phyloP scores from a whole-genome alignment of 2,797 vertebrate species.

The Lacerta agilis region DNA sequence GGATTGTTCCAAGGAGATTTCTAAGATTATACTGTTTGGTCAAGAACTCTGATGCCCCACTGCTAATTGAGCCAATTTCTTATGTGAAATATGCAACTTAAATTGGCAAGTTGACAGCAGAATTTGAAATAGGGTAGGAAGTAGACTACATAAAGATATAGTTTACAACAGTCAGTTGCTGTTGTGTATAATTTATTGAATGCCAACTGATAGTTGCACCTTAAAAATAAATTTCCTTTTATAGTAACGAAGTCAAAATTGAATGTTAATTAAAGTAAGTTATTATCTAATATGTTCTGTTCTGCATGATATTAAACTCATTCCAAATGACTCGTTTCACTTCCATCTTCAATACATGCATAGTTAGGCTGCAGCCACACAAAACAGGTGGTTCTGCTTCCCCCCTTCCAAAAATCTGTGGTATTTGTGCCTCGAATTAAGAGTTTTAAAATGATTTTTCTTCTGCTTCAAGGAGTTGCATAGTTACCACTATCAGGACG shows the following conservation, averaged over 20 bases:
- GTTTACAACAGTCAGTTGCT: conserved; percentile 65
- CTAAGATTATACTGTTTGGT: conserved; percentile 56
- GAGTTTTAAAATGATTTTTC: conserved; percentile 52
- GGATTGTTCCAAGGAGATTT: conserved; percentile 38
- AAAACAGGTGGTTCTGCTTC: conserved; percentile 18
- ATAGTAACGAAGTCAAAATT: conserved; percentile 68
- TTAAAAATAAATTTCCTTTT: conserved; percentile 65
- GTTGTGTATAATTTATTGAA: conserved; percentile 72
- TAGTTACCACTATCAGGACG: conserved; percentile 57
- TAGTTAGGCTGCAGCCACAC: conserved; percentile 60
- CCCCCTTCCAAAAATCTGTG: conserved; percentile 70
- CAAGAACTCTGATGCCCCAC: conserved; percentile 50
- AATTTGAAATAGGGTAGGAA: conserved; percentile 63
- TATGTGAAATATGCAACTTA: conserved; percentile 64
- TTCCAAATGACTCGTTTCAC: conserved; percentile 59
- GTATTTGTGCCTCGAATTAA: conserved; percentile 70
- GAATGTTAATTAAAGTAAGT: conserved; percentile 71
- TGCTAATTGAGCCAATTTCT: conserved; percentile 68
- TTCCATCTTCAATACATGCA: conserved; percentile 41
- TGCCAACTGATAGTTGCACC: conserved; percentile 75
- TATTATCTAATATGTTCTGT: conserved; percentile 65
- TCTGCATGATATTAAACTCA: conserved; percentile 60
- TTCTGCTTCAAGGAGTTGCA: conserved; percentile 53
- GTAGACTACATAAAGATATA: conserved; percentile 60
- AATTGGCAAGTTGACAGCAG: conserved; percentile 57